phyloP scores from a whole-genome alignment of 2,113 vertebrate species.

The Heterocephalus glaber region DNA sequence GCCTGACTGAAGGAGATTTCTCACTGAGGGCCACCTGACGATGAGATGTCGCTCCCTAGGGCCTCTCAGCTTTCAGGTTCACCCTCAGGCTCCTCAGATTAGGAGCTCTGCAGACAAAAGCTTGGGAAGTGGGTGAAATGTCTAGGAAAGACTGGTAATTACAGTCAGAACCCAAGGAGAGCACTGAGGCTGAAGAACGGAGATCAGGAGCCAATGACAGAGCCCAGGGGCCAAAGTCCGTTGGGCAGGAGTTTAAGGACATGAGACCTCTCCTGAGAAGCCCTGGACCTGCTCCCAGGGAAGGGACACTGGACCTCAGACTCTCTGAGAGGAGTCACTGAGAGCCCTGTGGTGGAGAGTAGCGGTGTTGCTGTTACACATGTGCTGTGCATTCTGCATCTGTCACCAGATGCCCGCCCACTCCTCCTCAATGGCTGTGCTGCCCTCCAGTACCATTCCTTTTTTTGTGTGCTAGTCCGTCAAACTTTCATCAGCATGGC shows the following conservation, averaged over 20 bases:
- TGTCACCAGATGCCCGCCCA: neutral
- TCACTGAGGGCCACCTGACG: neutral
- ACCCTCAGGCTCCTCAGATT: neutral
- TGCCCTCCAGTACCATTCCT: neutral
- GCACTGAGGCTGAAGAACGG: neutral
- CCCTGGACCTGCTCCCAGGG: neutral
- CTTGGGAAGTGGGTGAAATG: neutral
- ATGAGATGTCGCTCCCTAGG: neutral
- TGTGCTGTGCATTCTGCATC: neutral
- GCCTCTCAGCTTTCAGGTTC: neutral
- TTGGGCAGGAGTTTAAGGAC: neutral
- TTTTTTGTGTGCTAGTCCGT: neutral
- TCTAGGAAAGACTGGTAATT: neutral
- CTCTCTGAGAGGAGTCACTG: neutral
- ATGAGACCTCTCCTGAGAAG: neutral
- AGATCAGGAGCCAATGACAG: neutral
- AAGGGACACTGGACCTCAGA: too few species aligned
- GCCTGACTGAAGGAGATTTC: neutral
- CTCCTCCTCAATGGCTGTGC: neutral
- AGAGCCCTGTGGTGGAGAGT: neutral
- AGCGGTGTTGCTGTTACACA: neutral
- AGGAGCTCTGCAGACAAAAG: neutral
- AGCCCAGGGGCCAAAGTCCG: neutral
- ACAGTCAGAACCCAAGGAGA: neutral
- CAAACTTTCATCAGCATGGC: neutral